Evolutionary conservation across 1,140 invertebrate species (phyloP), one percentile per base, ranked within the genome.

Genomic region (Drosophila kikkawai): DNA sequence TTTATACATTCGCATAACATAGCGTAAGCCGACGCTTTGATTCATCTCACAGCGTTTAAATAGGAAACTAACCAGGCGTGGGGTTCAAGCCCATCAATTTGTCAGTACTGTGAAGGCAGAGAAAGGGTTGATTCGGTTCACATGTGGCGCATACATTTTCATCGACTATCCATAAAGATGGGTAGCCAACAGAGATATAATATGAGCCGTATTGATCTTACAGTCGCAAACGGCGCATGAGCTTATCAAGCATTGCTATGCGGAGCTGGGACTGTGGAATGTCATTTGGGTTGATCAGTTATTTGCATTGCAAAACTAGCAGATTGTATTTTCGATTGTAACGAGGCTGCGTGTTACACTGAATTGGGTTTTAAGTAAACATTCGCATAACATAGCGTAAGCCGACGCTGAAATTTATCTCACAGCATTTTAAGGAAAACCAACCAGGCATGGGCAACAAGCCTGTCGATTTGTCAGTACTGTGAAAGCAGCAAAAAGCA

Each of bases 361-460:
- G 84, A 88, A 79, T 71, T 36, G 42, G 44, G 36, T 19, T 12
- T 26, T 41, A 19, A 47, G 7, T 32, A 48, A 60, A 84, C 82
- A 82, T 87, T 86, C 84, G 80, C 74, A 87, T 87, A 87, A 87
- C 84, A 87, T 87, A 87, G 84, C 84, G 39, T 60, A 78, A 87
- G 84, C 84, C 84, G 80, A 87, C 82, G 84, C 79, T 81, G 61
- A 48, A 0, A 85, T 80, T 86, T 0, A 36, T 87, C 73, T 87
- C 97, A 78, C 97, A 94, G 83, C 97, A 84, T 71, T 39, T 45
- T 42, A 69, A 59, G 26, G 15, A 64, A 77, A 67, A 65, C 50
- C 41, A 48, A 48, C 9, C 61, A 65, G 67, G 66, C 45, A 9
- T 22, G n/a, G 4, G 12, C 22, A 29, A 51, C 29, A 50, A 64